Evolutionary conservation across 2,888 invertebrate species (phyloP).

Genomic region (Zonitis immaculata): DNA sequence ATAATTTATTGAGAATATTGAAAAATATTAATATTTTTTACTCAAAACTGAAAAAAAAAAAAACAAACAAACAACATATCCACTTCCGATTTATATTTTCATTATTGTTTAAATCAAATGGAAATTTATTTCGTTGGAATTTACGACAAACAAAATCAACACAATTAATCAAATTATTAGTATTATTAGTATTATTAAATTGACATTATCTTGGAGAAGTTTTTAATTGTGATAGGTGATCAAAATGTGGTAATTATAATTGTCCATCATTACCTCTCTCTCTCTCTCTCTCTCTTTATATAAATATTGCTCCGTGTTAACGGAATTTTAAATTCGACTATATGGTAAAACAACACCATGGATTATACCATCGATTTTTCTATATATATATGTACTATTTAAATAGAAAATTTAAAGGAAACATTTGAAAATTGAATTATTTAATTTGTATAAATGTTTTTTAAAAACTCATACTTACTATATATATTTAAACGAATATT

Average conservation of each 20-base stretch:
- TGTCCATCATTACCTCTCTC: constrained; percentile 25
- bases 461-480: constrained; percentile 9
- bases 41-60: too few relatives aligned
- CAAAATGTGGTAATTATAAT: constrained; percentile 13
- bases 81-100: neutral
- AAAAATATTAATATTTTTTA: too few relatives aligned
- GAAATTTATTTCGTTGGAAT: constrained; percentile 1
- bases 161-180: neutral
- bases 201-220: too few relatives aligned
- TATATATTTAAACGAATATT: constrained; percentile 7
- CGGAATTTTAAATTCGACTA: too few relatives aligned
- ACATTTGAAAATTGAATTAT: neutral
- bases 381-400: too few relatives aligned
- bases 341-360: too few relatives aligned
- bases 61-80: constrained; percentile 1
- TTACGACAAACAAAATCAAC: neutral
- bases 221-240: constrained; percentile 21
- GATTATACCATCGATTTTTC: constrained; percentile 12
- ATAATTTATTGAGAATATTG: too few relatives aligned
- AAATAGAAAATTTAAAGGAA: too few relatives aligned
- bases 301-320: too few relatives aligned
- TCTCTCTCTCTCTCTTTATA: too few relatives aligned
- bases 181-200: too few relatives aligned
- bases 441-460: neutral
- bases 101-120: neutral